Conservation (phyloP, 92 coral and sea anemone genomes). For the Parazoanthus darwini region DNA sequence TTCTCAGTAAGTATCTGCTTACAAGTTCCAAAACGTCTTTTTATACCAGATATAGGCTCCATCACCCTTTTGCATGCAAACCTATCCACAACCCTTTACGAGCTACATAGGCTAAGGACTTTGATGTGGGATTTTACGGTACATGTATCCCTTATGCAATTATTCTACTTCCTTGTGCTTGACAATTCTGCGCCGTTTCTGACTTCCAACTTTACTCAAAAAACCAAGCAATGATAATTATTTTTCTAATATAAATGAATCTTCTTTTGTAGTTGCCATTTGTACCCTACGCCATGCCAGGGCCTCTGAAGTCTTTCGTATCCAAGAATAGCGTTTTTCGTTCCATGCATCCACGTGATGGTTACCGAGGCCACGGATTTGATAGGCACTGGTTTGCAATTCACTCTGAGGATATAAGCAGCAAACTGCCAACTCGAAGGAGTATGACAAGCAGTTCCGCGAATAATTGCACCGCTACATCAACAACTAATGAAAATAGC, state of each 20-base stretch:
- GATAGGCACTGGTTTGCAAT: neutral
- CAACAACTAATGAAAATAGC: neutral
- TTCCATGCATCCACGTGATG: neutral
- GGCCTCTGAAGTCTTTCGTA: slow-evolving; percentile 26
- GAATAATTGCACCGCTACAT: neutral
- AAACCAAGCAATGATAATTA: too few species aligned
- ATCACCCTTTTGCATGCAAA: too few species aligned
- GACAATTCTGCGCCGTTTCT: too few species aligned
- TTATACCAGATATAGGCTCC: too few species aligned
- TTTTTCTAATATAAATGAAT: neutral
- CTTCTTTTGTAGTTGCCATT: slow-evolving; percentile 22
- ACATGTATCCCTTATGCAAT: too few species aligned
- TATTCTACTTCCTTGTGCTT: too few species aligned
- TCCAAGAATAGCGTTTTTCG: neutral
- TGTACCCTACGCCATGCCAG: slow-evolving; percentile 33
- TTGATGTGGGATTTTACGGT: too few species aligned
- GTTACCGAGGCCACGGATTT: neutral
- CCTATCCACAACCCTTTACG: too few species aligned
- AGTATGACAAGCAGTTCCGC: neutral
- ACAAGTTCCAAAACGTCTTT: too few species aligned
- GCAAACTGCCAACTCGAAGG: neutral
- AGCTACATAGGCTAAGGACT: too few species aligned
- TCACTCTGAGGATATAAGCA: neutral
- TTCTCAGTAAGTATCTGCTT: too few species aligned
- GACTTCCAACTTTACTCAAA: neutral